Percentiles rank a stretch among this genome's conserved stretches.
These are phyloP conservation scores for Dolichotis patagonum DNA, from an alignment of 2,113 vertebrate genomes.

Conservation along the genomic window DNA sequence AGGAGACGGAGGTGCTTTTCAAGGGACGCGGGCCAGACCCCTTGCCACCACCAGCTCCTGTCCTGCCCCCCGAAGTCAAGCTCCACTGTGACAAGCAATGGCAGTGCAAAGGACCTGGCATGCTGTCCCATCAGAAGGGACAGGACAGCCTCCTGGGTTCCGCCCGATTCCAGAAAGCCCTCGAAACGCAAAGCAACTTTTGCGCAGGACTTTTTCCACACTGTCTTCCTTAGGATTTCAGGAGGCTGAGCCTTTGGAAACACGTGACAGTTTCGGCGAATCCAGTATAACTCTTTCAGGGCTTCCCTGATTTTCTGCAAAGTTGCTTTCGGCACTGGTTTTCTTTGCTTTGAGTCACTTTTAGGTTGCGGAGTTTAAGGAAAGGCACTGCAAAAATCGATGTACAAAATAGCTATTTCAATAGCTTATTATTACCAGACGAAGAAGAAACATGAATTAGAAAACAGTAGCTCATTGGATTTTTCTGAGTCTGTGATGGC, in stretches of 20 bases:
- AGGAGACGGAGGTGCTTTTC: not conserved
- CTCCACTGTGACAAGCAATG: not conserved
- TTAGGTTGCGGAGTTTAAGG: not conserved
- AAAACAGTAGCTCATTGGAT: not conserved
- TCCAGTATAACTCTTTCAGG: fast-evolving
- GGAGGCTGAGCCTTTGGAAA: not conserved
- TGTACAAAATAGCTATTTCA: not conserved
- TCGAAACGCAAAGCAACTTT: not conserved
- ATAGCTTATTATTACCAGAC: not conserved
- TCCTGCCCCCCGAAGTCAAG: not conserved
- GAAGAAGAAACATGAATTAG: not conserved
- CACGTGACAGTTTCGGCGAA: not conserved
- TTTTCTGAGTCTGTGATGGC: not conserved
- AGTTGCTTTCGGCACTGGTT: not conserved
- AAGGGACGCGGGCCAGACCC: not conserved
- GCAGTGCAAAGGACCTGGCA: not conserved
- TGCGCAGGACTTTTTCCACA: not conserved
- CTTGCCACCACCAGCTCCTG: not conserved
- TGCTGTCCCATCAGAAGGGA: not conserved
- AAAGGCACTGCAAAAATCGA: not conserved
- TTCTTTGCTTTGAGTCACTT: not conserved
- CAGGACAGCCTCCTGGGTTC: not conserved
- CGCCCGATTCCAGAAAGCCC: too few species aligned
- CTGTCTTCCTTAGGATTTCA: not conserved
- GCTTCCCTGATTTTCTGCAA: not conserved